Evolutionary conservation across 2,797 vertebrate species (phyloP).

Genomic region (Malacoctenus gilli): DNA sequence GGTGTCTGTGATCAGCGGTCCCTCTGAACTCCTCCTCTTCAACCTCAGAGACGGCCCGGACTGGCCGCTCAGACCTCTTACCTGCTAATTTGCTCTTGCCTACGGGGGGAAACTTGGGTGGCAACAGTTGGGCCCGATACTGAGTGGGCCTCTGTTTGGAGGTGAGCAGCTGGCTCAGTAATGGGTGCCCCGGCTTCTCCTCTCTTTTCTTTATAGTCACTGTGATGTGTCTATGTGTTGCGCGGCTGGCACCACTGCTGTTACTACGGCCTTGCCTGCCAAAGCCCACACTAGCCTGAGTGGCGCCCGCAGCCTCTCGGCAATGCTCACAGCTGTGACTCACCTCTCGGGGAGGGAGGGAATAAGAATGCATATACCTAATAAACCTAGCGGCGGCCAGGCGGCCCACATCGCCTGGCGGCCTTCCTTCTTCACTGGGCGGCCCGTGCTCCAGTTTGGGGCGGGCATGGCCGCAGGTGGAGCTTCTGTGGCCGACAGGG

Average conservation of each 20-base stretch:
- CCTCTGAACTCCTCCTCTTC: conserved; percentile 50
- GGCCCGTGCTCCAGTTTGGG: conserved; percentile 76
- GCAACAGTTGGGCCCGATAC: conserved; percentile 64
- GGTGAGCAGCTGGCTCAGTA: conserved; percentile 84
- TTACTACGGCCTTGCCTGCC: conserved; percentile 70
- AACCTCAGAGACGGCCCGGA: conserved; percentile 44
- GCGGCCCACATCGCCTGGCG: conserved; percentile 81
- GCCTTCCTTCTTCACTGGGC: conserved; percentile 84
- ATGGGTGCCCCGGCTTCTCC: conserved; percentile 79
- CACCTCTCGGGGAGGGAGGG: conserved; percentile 86
- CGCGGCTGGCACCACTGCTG: conserved; percentile 42
- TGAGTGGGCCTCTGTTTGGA: conserved; percentile 76
- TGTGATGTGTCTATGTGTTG: conserved; percentile 69
- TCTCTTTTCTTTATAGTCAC: conserved; percentile 80
- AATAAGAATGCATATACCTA: conserved; percentile 91
- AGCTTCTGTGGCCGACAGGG: conserved; percentile 73
- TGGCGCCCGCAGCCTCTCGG: conserved; percentile 82
- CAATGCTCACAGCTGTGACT: conserved; percentile 86
- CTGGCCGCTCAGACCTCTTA: conserved; percentile 46
- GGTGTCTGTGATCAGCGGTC: conserved; percentile 36
- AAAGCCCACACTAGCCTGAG: conserved; percentile 73
- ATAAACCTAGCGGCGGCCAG: conserved; percentile 86
- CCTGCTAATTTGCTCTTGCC: conserved; percentile 54
- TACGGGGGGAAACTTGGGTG: conserved; percentile 45
- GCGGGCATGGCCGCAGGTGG: conserved; percentile 77